Base-by-base conservation (phyloP, 2,797 vertebrate genomes). In the Delichon dasypus region DNA sequence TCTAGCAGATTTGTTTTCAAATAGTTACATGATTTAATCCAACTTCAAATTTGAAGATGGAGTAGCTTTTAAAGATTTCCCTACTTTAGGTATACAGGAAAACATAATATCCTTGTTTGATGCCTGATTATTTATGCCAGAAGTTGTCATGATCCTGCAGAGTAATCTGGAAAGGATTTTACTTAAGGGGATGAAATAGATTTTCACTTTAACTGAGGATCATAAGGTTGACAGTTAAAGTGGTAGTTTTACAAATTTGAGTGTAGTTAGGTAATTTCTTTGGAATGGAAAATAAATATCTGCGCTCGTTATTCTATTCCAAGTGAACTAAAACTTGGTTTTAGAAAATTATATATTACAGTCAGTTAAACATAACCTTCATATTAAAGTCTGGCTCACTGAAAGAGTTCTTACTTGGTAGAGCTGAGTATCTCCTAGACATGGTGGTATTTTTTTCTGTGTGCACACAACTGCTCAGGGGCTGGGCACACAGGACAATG, bases 161-260 rank as follows among this genome's bases (percentile, higher is more conserved):
- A 73, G 42, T 94, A 91, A 94, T 96, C 71, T 93, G 73, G 78
- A 73, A 87, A 91, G 80, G 95, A 95, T 96, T 97, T 97, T 88
- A 67, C 77, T 95, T 90, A 85, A 65, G 67, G 60, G 88, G 80
- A 89, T 92, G 60, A 85, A 95, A 76, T 57, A 90, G 16, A 60
- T 91, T 94, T 90, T 95, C 6, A 25, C 62, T 94, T 89, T 62
- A 88, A 76, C 80, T 75, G 32, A 42, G 36, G 48, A 42, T 74
- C 65, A 50, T 94, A 76, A 91, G 42, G 61, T 93, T 92, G 83
- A 90, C 88, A 92, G 91, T 60, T 48, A 57, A 94, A 89, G 66
- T 86, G 45, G 27, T 91, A 72, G 45, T 51, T 85, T 67, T 65
- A 77, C 51, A 83, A 86, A 91, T 70, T 73, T 13, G 11, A 62